These are phyloP conservation scores for Aphaenogaster rudis DNA, from an alignment of 1,140 invertebrate species.

Conservation along the genomic window DNA sequence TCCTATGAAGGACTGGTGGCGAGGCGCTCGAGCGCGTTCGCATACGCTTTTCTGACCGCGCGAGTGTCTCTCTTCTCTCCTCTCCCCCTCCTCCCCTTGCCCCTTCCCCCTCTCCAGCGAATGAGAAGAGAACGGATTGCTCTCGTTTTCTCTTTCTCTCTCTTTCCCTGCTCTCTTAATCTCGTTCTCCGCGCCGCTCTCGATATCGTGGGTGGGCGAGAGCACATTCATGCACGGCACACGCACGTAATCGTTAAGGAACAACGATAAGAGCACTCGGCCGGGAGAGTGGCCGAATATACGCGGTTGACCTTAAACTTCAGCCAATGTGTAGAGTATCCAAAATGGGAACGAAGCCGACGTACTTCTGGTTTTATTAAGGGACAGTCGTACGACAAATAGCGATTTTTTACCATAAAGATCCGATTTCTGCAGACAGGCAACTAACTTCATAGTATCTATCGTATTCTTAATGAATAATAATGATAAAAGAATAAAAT, in stretches of 20 bases:
- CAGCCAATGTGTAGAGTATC: slow-evolving; percentile 34
- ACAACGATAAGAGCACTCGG: slow-evolving; percentile 57
- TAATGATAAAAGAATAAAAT: slow-evolving; percentile 13
- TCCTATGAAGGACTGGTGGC: slow-evolving; percentile 85
- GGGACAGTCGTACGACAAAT: neutral
- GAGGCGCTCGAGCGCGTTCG: slow-evolving; percentile 72
- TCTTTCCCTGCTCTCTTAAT: neutral
- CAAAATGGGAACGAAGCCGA: neutral
- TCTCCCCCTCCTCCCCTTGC: neutral
- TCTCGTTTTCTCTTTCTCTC: neutral
- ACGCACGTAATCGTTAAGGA: slow-evolving; percentile 60
- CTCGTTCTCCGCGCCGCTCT: slow-evolving; percentile 12
- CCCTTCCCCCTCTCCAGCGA: neutral
- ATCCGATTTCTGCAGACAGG: neutral
- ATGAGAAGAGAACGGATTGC: neutral
- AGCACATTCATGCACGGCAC: slow-evolving; percentile 41
- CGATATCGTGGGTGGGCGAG: slow-evolving; percentile 3
- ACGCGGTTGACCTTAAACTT: slow-evolving; percentile 76
- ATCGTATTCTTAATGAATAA: neutral
- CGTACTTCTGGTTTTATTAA: neutral
- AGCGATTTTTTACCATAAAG: neutral
- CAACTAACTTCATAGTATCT: neutral
- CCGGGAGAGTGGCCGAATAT: slow-evolving; percentile 60
- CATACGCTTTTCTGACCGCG: slow-evolving; percentile 67
- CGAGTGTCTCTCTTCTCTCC: neutral